Percentiles rank a stretch among this genome's conserved stretches.
These are phyloP conservation scores for Pollenia labialis DNA, from an alignment of 2,888 invertebrate genomes.

Conservation along the genomic window DNA sequence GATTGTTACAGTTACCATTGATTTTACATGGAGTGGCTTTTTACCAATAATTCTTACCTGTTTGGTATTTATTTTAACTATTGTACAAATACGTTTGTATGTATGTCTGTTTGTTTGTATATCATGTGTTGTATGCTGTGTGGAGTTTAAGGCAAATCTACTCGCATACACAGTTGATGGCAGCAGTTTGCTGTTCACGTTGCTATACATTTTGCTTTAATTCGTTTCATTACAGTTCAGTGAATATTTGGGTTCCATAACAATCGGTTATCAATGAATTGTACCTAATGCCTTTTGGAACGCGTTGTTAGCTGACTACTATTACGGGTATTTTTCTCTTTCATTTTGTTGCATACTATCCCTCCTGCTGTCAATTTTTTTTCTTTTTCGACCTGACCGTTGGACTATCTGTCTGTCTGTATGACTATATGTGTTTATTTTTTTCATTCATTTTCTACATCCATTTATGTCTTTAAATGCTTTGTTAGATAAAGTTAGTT, in stretches of 20 bases:
- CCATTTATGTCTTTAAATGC: constrained; percentile 70
- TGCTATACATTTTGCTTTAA: constrained; percentile 76
- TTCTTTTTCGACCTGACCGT: constrained; percentile 12
- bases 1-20: constrained; percentile 67
- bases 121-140: background rate
- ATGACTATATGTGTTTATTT: constrained; percentile 8
- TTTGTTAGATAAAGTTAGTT: constrained; percentile 67
- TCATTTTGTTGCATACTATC: background rate
- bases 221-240: constrained; percentile 82
- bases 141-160: constrained; percentile 15
- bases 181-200: background rate
- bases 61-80: constrained; percentile 27
- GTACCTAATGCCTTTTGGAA: constrained; percentile 78
- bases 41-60: constrained; percentile 62
- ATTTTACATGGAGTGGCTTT: constrained; percentile 62
- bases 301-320: constrained; percentile 65
- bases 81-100: constrained; percentile 10
- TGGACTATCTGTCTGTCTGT: constrained; percentile 10
- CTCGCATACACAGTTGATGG: background rate
- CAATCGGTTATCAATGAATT: constrained; percentile 82
- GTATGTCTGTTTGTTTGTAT: background rate
- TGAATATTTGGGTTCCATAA: constrained; percentile 82
- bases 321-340: constrained; percentile 35
- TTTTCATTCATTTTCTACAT: constrained; percentile 43
- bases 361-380: constrained; percentile 12